These are phyloP conservation scores for Ganaspis brasiliensis DNA, from an alignment of 2,888 invertebrate species.

Conservation along the genomic window DNA sequence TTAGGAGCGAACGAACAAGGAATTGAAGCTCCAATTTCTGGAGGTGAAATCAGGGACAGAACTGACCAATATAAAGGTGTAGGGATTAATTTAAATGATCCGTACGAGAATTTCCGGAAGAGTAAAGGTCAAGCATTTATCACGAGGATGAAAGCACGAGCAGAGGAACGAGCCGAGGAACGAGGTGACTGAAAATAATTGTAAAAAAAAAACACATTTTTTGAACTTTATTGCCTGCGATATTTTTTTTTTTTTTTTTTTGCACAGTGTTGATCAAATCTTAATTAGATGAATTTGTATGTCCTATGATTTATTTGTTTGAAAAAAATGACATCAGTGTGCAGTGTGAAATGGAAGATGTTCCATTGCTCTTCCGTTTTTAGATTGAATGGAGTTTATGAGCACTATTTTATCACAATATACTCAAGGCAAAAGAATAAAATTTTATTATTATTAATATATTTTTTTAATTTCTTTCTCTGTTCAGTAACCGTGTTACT, in stretches of 20 bases:
- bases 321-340: not conserved
- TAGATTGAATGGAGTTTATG: slow-evolving; percentile 13
- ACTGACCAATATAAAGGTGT: slow-evolving; percentile 98
- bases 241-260: not conserved
- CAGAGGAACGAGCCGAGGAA: slow-evolving; percentile 86
- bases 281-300: slow-evolving; percentile 32
- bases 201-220: not conserved
- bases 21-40: slow-evolving; percentile 96
- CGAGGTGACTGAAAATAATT: slow-evolving; percentile 78
- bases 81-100: slow-evolving; percentile 95
- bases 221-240: slow-evolving; percentile 27
- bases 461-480: not conserved
- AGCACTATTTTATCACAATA: slow-evolving; percentile 40
- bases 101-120: slow-evolving; percentile 98
- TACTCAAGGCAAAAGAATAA: slow-evolving; percentile 18
- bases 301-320: slow-evolving; percentile 20
- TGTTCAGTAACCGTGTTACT: not conserved
- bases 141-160: slow-evolving; percentile 95
- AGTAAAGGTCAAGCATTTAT: slow-evolving; percentile 97
- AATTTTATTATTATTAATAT: not conserved
- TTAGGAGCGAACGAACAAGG: slow-evolving; percentile 97
- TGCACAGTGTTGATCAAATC: slow-evolving; percentile 35
- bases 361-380: slow-evolving; percentile 37
- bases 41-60: slow-evolving; percentile 93
- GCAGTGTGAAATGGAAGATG: slow-evolving; percentile 1